Evolutionary conservation across 2,113 vertebrate genomes (phyloP).

Genomic region (Poeciliopsis turrubarensis): DNA sequence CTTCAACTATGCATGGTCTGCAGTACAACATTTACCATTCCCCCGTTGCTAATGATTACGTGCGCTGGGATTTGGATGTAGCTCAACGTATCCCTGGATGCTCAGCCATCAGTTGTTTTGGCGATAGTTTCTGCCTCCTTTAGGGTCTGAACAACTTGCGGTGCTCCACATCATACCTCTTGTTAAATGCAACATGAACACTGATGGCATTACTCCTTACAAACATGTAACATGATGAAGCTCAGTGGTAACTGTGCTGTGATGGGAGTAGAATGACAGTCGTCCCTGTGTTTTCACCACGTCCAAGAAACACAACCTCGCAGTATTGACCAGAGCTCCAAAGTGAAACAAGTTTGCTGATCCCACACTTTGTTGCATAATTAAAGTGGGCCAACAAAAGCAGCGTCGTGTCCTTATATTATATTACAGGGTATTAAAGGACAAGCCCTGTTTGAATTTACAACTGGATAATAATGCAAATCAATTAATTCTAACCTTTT

Average conservation of each 20-base stretch:
- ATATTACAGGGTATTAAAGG: constrained; percentile 61
- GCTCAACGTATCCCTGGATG: no score
- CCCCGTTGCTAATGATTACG: no score
- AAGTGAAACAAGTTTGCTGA: constrained; percentile 46
- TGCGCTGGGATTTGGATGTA: no score
- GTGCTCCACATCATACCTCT: background rate
- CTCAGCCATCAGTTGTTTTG: no score
- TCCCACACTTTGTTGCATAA: constrained; percentile 68
- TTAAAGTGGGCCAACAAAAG: constrained; percentile 68
- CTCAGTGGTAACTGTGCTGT: background rate
- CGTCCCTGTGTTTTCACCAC: constrained; percentile 48
- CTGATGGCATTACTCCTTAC: background rate
- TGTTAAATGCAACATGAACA: background rate
- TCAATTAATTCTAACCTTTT: constrained; percentile 41
- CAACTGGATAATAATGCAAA: constrained; percentile 56
- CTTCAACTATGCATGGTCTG: no score
- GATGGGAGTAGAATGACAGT: constrained; percentile 20
- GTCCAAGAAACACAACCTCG: constrained; percentile 44
- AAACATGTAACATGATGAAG: constrained; percentile 27
- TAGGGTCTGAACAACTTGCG: no score
- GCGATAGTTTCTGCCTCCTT: no score
- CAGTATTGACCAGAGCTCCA: constrained; percentile 52
- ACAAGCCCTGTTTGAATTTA: constrained; percentile 55
- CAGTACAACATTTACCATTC: no score
- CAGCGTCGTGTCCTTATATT: constrained; percentile 56